Conservation (phyloP, 2,797 vertebrate species). For the Pangasius krempfi region DNA sequence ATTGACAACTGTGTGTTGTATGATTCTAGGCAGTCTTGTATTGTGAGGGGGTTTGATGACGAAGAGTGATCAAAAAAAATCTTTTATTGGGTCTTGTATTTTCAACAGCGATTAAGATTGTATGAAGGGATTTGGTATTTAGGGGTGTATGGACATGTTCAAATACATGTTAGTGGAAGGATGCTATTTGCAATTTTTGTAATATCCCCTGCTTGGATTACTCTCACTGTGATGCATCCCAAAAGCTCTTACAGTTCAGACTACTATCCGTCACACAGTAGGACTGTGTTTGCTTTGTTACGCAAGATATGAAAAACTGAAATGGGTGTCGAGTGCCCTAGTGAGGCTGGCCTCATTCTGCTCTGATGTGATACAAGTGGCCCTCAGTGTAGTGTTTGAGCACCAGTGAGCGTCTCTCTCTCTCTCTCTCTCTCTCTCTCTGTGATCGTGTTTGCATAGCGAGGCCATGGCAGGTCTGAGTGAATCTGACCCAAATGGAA, state of each 20-base stretch:
- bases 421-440: constrained; percentile 41
- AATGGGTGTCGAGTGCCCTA: constrained; percentile 33
- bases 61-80: not conserved
- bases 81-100: not conserved
- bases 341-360: constrained; percentile 42
- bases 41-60: not conserved
- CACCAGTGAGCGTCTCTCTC: constrained; percentile 29
- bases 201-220: not conserved
- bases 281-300: constrained; percentile 12
- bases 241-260: constrained; percentile 1
- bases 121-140: not conserved
- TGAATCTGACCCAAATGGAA: constrained; percentile 60
- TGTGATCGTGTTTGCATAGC: constrained; percentile 47
- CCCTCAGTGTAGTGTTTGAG: constrained; percentile 27
- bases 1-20: too few species aligned
- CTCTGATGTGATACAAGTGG: constrained; percentile 42
- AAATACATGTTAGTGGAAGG: not conserved
- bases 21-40: not conserved
- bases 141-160: not conserved
- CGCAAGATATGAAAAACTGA: not conserved
- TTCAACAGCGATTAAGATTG: not conserved
- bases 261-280: not conserved
- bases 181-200: not conserved
- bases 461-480: constrained; percentile 27
- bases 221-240: not conserved